Evolutionary conservation across 2,113 vertebrate species (phyloP).

Genomic region (Dromiciops gliroides): DNA sequence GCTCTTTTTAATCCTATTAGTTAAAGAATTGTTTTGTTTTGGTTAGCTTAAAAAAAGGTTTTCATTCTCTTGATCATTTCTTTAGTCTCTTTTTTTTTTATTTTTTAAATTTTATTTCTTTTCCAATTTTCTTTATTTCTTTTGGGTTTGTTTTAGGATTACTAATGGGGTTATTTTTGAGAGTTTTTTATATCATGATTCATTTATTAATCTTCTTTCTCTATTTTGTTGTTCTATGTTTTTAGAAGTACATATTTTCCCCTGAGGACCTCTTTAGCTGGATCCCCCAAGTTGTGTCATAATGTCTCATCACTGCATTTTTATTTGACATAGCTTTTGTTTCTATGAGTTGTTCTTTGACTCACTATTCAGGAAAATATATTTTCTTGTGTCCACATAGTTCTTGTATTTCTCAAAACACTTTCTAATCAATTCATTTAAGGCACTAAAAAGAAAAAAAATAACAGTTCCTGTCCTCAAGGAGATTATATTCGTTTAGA

Average conservation of each 20-base stretch:
- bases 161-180: neutral
- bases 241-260: neutral
- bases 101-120: neutral
- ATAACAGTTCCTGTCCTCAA: neutral
- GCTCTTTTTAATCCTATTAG: neutral
- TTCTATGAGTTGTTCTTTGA: neutral
- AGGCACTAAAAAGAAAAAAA: neutral
- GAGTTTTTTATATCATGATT: neutral
- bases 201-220: neutral
- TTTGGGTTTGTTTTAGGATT: neutral
- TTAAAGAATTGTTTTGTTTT: neutral
- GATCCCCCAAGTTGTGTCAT: neutral
- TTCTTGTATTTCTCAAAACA: neutral
- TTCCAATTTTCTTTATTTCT: neutral
- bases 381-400: neutral
- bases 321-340: neutral
- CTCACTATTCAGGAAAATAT: neutral
- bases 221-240: too few species aligned
- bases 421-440: neutral
- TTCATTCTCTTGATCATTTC: neutral
- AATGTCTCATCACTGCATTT: neutral
- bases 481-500: neutral
- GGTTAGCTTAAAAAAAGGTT: neutral
- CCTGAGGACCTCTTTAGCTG: neutral
- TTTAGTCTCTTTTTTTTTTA: neutral